Percentiles rank a stretch among this genome's conserved stretches.
Evolutionary conservation across 1,140 invertebrate genomes (phyloP).

Genomic region (Babylonia areolata): DNA sequence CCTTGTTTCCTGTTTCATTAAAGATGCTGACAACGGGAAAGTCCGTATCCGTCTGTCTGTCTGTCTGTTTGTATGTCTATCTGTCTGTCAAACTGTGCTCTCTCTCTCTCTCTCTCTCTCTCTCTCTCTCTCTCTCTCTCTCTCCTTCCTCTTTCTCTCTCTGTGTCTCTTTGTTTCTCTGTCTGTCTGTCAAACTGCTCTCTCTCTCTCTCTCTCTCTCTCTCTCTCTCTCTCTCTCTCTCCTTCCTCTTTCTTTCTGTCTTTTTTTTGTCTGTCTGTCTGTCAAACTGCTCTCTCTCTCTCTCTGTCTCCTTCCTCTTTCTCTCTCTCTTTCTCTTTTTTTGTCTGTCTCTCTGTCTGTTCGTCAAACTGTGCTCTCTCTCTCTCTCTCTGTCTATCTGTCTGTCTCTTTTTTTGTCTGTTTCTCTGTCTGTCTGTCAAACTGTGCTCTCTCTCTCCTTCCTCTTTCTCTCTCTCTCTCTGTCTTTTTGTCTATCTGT

Average conservation of each 20-base stretch:
- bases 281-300: no score
- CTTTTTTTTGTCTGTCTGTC: no score
- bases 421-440: no score
- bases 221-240: background rate
- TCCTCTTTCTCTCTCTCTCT: background rate
- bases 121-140: background rate
- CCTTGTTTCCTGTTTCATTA: no score
- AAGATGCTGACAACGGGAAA: no score
- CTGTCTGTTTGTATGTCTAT: background rate
- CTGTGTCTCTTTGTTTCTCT: no score
- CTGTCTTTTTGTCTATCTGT: background rate
- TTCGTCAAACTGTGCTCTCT: background rate
- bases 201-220: background rate
- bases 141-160: background rate
- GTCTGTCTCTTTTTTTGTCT: background rate
- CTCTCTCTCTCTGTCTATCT: background rate
- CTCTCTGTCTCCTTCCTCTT: background rate
- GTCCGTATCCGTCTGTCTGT: background rate
- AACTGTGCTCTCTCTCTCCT: background rate
- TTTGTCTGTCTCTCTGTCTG: background rate
- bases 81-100: background rate
- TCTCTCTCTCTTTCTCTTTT: background rate
- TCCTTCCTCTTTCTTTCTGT: no score
- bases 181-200: no score
- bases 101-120: slow-evolving; percentile 23